These are phyloP conservation scores for Gnatocerus cornutus DNA, from an alignment of 2,888 invertebrate genomes.

Conservation along the genomic window DNA sequence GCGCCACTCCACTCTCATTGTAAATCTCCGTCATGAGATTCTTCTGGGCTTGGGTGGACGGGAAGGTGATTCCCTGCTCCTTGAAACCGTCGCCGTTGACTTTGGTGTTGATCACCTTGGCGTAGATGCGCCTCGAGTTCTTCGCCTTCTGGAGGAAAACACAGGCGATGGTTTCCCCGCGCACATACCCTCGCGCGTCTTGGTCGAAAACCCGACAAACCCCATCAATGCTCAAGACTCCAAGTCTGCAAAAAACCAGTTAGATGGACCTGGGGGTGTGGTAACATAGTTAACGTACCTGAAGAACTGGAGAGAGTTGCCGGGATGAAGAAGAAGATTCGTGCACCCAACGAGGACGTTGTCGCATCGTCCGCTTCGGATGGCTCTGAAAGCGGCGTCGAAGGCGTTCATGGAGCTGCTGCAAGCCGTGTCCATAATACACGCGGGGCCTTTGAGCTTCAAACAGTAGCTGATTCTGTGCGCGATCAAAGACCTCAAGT, in stretches of 20 bases:
- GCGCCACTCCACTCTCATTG: conserved; percentile 81
- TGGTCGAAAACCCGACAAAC: conserved; percentile 92
- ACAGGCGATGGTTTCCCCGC: conserved; percentile 83
- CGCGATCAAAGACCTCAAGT: conserved; percentile 89
- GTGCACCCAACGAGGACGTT: conserved; percentile 92
- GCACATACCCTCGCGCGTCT: conserved; percentile 84
- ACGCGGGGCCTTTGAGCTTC: conserved; percentile 93
- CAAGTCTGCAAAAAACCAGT: conserved; percentile 75
- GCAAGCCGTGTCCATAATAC: conserved; percentile 93
- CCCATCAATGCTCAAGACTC: conserved; percentile 72
- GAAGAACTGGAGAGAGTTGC: conserved; percentile 87
- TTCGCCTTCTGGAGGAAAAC: conserved; percentile 79
- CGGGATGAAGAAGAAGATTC: conserved; percentile 90
- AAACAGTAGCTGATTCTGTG: conserved; percentile 92
- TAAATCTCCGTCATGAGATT: conserved; percentile 78
- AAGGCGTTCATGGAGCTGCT: conserved; percentile 93
- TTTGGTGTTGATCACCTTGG: conserved; percentile 63
- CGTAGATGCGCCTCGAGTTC: conserved; percentile 71
- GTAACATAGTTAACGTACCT: neutral
- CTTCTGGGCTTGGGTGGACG: conserved; percentile 74
- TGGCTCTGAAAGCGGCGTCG: conserved; percentile 85
- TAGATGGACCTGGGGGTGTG: conserved; percentile 7
- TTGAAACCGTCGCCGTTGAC: conserved; percentile 68
- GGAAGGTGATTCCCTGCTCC: conserved; percentile 68
- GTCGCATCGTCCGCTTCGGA: conserved; percentile 88